Evolutionary conservation across 2,888 invertebrate species (phyloP).

Genomic region (Dysmachus trigonus): DNA sequence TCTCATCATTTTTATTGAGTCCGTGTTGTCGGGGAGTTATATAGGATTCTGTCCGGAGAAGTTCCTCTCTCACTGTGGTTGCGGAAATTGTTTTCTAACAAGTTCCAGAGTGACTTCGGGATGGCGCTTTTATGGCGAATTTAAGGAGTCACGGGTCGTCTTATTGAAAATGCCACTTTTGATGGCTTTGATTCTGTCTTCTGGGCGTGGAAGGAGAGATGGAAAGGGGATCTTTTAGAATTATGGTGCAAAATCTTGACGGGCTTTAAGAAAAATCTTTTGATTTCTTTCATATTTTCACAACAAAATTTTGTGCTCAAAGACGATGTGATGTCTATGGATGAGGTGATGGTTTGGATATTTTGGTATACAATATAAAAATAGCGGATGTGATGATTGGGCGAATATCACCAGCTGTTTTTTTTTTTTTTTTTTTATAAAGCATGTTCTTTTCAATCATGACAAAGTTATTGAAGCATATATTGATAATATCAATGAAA

Average conservation of each 20-base stretch:
- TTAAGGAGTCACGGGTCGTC: constrained; percentile 12
- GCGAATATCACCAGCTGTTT: background rate
- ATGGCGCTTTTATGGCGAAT: background rate
- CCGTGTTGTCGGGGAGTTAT: background rate
- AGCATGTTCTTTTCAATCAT: background rate
- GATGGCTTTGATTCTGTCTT: background rate
- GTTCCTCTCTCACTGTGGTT: background rate
- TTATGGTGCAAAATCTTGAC: background rate
- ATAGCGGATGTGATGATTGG: background rate
- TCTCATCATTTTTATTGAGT: constrained; percentile 42
- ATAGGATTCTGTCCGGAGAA: background rate
- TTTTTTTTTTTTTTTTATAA: background rate
- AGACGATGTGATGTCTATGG: background rate
- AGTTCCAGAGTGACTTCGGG: constrained; percentile 19
- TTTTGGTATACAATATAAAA: background rate
- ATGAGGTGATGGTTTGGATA: background rate
- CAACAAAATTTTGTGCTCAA: background rate
- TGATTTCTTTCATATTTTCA: background rate
- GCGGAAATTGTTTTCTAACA: constrained; percentile 41
- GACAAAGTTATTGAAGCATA: background rate
- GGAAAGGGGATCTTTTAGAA: background rate
- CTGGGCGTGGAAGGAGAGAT: background rate
- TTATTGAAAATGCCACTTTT: background rate
- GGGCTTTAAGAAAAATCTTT: background rate
- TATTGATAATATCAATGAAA: background rate